Base-by-base conservation (phyloP, 2,113 vertebrate species). In the Atherinomorus stipes region DNA sequence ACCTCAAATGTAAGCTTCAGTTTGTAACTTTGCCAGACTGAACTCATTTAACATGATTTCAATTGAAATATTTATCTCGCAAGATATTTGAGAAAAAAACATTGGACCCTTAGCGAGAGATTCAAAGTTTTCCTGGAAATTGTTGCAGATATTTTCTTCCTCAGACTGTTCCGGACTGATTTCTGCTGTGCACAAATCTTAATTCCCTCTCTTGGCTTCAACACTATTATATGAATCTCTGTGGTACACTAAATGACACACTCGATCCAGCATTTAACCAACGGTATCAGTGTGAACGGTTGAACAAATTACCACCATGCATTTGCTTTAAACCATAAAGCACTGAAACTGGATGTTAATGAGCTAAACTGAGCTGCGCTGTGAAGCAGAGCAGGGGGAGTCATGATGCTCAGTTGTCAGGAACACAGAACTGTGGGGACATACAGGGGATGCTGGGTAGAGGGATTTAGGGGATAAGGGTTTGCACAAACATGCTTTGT, bases 301-400 rank as follows among this genome's bases (percentile, higher is more conserved):
- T 67, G 50, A 64, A 57, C 44, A 42, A 84, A 77, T 86, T 54
- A 83, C 76, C 53, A 59, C 56, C 74, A 80, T 52, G 42, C 42
- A 74, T 82, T 87, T 73, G 56, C 45, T 74, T 69, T 68, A 76
- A 87, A 87, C 49, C 47, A 74, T 16, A 72, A 78, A 71, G 58
- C 62, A 62, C 50, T 84, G 64, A 77, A 87, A 86, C 70, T 70
- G 64, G 75, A 31, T 76, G 64, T 76, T 84, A 90, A 91, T 89
- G 74, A 86, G 64, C 23, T 71, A 37, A 81, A 84, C 50, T 62
- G 80, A 77, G 82, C 49, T 74, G 61, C 45, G 74, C 67, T 40
- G 73, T 72, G 68, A 61, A 68, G 76, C 7, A 21, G 73, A 75
- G 74, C 70, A 74, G 60, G 7, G 53, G 56, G 61, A 74, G 40